Percentiles rank a stretch among this genome's conserved stretches.
Evolutionary conservation across 1,140 invertebrate genomes (phyloP).

Genomic region (Agrypnia vestita): DNA sequence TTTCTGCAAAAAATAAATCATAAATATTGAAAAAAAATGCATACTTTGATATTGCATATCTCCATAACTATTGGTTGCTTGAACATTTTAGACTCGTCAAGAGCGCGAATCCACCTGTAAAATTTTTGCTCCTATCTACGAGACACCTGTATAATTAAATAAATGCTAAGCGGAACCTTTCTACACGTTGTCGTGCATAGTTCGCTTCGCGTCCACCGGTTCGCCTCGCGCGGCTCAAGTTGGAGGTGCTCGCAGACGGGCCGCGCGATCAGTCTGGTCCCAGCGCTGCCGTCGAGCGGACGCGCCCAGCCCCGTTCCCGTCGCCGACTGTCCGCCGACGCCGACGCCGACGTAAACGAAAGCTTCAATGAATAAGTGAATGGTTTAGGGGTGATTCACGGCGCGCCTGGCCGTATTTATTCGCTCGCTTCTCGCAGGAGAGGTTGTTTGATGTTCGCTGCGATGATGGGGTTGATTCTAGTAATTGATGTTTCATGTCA

Average conservation of each 20-base stretch:
- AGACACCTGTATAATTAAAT: no score
- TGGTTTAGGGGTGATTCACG: constrained; percentile 9
- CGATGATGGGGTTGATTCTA: not conserved
- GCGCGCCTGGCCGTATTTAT: not conserved
- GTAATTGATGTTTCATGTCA: not conserved
- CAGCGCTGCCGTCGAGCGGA: not conserved
- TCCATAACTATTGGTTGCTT: no score
- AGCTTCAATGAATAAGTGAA: constrained; percentile 22
- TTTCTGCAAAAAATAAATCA: no score
- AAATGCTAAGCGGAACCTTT: no score
- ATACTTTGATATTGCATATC: no score
- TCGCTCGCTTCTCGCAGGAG: not conserved
- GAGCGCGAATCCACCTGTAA: no score
- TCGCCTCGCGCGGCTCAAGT: not conserved
- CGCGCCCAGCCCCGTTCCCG: constrained; percentile 1
- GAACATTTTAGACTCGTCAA: no score
- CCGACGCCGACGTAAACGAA: constrained; percentile 15
- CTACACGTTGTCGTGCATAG: no score
- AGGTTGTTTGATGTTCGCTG: constrained; percentile 9
- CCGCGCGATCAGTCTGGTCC: constrained; percentile 20
- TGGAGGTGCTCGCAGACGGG: constrained; percentile 16
- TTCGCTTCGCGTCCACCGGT: no score
- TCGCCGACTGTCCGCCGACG: not conserved
- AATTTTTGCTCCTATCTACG: no score
- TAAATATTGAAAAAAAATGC: no score